A percentile compares a stretch with the other conserved stretches of the same genome.
These are phyloP conservation scores for Drosophila kambysellisi DNA, from an alignment of 2,888 invertebrate genomes.

Conservation along the genomic window DNA sequence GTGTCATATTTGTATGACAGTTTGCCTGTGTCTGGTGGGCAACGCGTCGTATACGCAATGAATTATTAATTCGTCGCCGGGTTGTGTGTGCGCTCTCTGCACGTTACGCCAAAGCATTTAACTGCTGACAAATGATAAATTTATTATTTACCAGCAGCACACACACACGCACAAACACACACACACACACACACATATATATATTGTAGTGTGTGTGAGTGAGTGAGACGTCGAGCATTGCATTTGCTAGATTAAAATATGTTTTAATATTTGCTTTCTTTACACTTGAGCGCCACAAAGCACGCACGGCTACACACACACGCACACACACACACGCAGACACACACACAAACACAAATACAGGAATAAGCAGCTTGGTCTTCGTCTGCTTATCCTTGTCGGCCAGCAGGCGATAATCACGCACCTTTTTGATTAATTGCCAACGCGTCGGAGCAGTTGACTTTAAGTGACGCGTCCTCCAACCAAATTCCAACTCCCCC, in stretches of 20 bases:
- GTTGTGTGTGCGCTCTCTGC: slow-evolving; percentile 45
- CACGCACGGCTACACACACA: slow-evolving; percentile 24
- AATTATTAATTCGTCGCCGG: slow-evolving; percentile 81
- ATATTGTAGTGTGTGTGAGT: not conserved
- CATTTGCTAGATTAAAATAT: slow-evolving; percentile 79
- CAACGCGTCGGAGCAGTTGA: slow-evolving; percentile 59
- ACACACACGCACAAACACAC: slow-evolving; percentile 16
- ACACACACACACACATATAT: not conserved
- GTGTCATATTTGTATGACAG: slow-evolving; percentile 61
- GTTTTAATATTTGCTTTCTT: slow-evolving; percentile 79
- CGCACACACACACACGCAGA: slow-evolving; percentile 5
- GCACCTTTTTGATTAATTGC: slow-evolving; percentile 83
- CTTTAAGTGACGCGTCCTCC: slow-evolving; percentile 46
- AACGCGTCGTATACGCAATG: slow-evolving; percentile 78
- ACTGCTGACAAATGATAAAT: slow-evolving; percentile 84
- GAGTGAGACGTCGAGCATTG: slow-evolving; percentile 40
- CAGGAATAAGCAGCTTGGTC: slow-evolving; percentile 43
- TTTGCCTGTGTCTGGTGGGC: slow-evolving; percentile 67
- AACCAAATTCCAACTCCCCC: not conserved
- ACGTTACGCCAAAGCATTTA: slow-evolving; percentile 76
- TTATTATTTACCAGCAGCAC: slow-evolving; percentile 79
- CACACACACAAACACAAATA: slow-evolving; percentile 19
- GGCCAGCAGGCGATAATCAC: slow-evolving; percentile 72
- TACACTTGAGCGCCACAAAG: slow-evolving; percentile 46
- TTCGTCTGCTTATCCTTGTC: slow-evolving; percentile 30